These are phyloP conservation scores for Escarpia spicata DNA, from an alignment of 2,888 invertebrate genomes.

Conservation along the genomic window DNA sequence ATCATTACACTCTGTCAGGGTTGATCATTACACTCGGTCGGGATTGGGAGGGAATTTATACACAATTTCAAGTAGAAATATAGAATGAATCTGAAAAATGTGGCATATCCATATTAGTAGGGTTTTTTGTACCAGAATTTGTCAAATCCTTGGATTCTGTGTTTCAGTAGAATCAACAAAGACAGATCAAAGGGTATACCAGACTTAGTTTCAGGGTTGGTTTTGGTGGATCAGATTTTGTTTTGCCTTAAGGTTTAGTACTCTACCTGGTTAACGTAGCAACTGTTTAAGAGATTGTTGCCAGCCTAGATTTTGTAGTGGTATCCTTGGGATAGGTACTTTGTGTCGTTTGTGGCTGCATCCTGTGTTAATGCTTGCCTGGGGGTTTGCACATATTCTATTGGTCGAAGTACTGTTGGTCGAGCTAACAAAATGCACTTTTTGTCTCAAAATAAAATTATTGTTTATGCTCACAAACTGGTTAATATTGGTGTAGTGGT, in stretches of 20 bases:
- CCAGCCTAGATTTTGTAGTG: background rate
- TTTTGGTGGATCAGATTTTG: background rate
- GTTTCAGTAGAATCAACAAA: background rate
- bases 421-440: background rate
- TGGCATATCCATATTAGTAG: background rate
- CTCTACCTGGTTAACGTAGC: background rate
- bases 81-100: too few species aligned
- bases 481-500: background rate
- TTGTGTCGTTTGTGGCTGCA: background rate
- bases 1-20: too few species aligned
- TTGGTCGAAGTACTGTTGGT: background rate
- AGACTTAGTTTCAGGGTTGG: background rate
- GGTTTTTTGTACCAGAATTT: background rate
- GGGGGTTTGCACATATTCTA: background rate
- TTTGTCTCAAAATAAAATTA: background rate
- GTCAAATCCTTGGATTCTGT: background rate
- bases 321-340: background rate
- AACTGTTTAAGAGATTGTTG: background rate
- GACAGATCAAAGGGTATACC: background rate
- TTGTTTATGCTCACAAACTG: background rate
- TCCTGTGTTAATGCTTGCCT: background rate
- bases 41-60: too few species aligned
- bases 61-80: too few species aligned
- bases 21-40: too few species aligned
- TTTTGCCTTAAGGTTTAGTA: background rate